Conservation (phyloP, 37 sponge, comb jelly and placozoan species). For the Ephydatia muelleri region DNA sequence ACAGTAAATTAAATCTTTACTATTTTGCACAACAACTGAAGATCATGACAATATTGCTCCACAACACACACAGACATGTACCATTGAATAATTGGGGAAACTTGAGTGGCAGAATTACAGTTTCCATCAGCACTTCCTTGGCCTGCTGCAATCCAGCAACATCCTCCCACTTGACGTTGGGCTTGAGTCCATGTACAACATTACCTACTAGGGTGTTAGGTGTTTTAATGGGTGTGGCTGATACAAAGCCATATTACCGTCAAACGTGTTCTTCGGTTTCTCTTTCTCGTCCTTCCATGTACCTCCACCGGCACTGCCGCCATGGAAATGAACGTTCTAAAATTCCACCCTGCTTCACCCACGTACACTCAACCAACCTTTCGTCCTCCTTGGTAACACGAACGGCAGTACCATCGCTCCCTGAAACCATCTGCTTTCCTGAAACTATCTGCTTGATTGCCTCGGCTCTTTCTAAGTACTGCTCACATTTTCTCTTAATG, state of each 20-base stretch:
- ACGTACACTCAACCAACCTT: neutral
- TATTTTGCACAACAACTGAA: too few species aligned
- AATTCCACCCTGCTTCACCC: neutral
- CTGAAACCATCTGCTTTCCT: conserved; percentile 76
- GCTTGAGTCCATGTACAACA: conserved; percentile 66
- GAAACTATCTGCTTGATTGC: conserved; percentile 82
- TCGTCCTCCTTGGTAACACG: conserved; percentile 10
- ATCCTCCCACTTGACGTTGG: conserved; percentile 98
- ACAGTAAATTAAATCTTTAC: too few species aligned
- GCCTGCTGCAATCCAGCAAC: conserved; percentile 92
- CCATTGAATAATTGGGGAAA: conserved; percentile 96
- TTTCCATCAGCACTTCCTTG: conserved; percentile 97
- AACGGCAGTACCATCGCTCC: conserved; percentile 12
- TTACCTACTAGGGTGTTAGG: too few species aligned
- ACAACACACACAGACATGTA: conserved; percentile 1
- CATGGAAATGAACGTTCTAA: neutral
- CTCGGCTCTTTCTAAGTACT: conserved; percentile 96
- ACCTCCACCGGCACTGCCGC: neutral
- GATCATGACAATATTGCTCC: too few species aligned
- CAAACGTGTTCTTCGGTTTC: neutral
- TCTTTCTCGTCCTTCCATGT: neutral
- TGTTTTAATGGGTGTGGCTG: too few species aligned
- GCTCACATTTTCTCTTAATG: conserved; percentile 61
- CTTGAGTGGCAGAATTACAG: conserved; percentile 95
- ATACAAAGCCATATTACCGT: too few species aligned